phyloP scores from a whole-genome alignment of 2,797 vertebrate species.

The Anolis apletophallus region DNA sequence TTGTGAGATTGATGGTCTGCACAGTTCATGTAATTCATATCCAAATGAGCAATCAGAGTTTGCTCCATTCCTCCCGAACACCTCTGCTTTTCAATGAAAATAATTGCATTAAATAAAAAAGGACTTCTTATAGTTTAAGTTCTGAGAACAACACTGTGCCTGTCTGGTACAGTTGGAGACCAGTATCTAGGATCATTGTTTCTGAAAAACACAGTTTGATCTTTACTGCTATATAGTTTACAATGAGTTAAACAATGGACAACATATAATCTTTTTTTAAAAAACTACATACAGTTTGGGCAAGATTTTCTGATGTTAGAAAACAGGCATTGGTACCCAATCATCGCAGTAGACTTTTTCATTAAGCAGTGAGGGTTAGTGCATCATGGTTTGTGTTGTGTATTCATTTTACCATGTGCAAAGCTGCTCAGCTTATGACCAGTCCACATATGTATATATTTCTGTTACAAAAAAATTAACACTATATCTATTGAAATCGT shows the following conservation, averaged over 20 bases:
- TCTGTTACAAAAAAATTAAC: too few species aligned
- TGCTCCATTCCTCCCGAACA: not conserved
- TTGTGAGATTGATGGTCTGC: not conserved
- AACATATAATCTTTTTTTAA: not conserved
- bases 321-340: not conserved
- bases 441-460: not conserved
- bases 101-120: not conserved
- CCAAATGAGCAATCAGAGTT: conserved; percentile 1
- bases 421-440: not conserved
- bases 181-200: too few species aligned
- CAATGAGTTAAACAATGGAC: not conserved
- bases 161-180: not conserved
- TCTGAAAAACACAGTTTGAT: not conserved
- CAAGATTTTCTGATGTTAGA: not conserved
- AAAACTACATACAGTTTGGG: not conserved
- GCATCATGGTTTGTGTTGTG: not conserved
- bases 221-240: not conserved
- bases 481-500: not conserved
- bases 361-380: not conserved
- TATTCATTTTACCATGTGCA: not conserved
- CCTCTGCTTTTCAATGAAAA: not conserved
- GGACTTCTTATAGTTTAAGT: not conserved
- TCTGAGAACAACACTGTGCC: not conserved
- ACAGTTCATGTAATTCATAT: not conserved
- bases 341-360: not conserved